Evolutionary conservation across 2,888 invertebrate species (phyloP).

Genomic region (Apamea crenata): DNA sequence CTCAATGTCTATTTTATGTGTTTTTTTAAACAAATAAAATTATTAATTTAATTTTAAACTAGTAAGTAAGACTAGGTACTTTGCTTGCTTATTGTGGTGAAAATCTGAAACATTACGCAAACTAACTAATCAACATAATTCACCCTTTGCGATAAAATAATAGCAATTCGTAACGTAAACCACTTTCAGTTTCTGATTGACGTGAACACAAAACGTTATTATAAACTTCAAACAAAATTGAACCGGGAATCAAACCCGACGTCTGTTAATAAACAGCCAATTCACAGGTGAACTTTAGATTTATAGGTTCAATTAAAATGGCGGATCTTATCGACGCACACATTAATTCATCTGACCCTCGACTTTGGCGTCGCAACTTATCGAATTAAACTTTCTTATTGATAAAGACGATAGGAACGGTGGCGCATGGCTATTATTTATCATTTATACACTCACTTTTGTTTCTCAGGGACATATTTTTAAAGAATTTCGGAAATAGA

Average conservation of each 20-base stretch:
- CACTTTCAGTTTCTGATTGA: conserved; percentile 22
- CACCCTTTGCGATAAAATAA: conserved; percentile 13
- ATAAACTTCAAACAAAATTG: conserved; percentile 45
- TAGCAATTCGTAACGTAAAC: conserved; percentile 14
- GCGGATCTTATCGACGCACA: conserved; percentile 62
- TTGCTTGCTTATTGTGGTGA: neutral
- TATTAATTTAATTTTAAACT: neutral
- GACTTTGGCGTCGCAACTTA: conserved; percentile 59
- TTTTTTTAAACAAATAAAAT: neutral
- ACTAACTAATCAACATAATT: neutral
- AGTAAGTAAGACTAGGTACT: neutral
- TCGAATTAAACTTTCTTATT: conserved; percentile 67
- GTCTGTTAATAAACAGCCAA: conserved; percentile 59
- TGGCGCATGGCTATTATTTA: conserved; percentile 50
- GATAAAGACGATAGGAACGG: conserved; percentile 33
- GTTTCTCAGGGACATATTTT: conserved; percentile 10
- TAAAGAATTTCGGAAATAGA: conserved; percentile 6
- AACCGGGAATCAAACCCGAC: conserved; percentile 34
- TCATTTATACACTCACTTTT: conserved; percentile 11
- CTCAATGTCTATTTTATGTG: neutral
- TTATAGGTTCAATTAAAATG: conserved; percentile 67
- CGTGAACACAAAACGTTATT: conserved; percentile 27
- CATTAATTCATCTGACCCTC: conserved; percentile 61
- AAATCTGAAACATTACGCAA: neutral
- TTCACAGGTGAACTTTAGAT: conserved; percentile 65